Evolutionary conservation across 2,113 vertebrate genomes (phyloP).

Genomic region (Petromus typicus): DNA sequence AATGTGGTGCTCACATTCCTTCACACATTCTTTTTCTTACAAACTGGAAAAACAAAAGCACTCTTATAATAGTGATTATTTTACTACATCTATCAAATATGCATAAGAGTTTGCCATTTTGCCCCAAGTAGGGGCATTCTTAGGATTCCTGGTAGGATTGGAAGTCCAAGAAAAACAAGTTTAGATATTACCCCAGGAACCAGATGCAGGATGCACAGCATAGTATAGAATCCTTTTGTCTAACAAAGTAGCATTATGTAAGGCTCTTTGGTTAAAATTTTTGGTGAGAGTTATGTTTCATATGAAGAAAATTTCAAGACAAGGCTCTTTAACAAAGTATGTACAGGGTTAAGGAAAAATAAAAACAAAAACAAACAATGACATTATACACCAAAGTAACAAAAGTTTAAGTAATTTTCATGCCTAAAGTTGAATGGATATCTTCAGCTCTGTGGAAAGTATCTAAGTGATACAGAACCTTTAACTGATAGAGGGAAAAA

Average conservation of each 20-base stretch:
- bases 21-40: background rate
- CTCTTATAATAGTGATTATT: background rate
- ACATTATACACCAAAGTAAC: background rate
- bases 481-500: too few relatives aligned
- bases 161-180: background rate
- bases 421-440: background rate
- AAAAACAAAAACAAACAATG: background rate
- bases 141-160: background rate
- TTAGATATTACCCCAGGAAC: background rate
- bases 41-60: background rate
- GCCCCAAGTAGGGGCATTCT: background rate
- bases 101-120: background rate
- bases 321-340: background rate
- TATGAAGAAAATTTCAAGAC: background rate
- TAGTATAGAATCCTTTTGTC: background rate
- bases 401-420: background rate
- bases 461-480: background rate
- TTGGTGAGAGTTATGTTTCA: background rate
- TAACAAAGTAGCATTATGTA: background rate
- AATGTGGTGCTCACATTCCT: background rate
- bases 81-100: background rate
- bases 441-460: background rate
- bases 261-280: background rate
- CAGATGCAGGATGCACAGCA: background rate
- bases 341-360: background rate